Percentiles rank a stretch among this genome's conserved stretches.
Evolutionary conservation across 2,797 vertebrate genomes (phyloP).

Genomic region (Tokudaia muenninki): DNA sequence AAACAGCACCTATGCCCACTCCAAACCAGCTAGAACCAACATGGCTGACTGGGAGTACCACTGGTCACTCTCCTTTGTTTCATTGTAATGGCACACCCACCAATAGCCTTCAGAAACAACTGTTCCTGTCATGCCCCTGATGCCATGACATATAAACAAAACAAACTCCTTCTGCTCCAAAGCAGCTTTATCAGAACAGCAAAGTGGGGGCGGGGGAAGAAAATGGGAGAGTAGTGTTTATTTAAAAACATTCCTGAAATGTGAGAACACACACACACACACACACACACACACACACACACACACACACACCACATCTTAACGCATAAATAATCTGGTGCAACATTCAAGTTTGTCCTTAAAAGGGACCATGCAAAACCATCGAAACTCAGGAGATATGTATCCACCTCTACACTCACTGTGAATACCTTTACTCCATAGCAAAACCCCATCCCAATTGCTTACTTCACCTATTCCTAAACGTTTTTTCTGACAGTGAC

Average conservation of each 20-base stretch:
- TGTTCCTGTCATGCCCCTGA: background rate
- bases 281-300: background rate
- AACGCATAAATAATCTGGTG: background rate
- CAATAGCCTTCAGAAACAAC: background rate
- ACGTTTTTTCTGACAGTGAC: background rate
- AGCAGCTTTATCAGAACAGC: background rate
- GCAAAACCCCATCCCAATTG: background rate
- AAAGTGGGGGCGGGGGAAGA: background rate
- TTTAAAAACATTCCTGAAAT: background rate
- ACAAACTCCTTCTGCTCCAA: background rate
- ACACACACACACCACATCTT: background rate
- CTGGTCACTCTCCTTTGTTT: background rate
- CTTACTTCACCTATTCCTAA: background rate
- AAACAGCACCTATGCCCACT: background rate
- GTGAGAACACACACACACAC: background rate
- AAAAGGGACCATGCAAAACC: background rate
- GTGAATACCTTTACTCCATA: background rate
- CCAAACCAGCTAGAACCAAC: background rate
- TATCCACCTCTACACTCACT: background rate
- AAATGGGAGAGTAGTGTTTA: background rate
- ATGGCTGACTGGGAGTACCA: background rate
- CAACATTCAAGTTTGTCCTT: background rate
- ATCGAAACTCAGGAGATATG: background rate
- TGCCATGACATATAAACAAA: background rate
- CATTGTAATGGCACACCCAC: background rate